phyloP scores from a whole-genome alignment of 2,888 invertebrate genomes.

The Tetragonisca angustula region DNA sequence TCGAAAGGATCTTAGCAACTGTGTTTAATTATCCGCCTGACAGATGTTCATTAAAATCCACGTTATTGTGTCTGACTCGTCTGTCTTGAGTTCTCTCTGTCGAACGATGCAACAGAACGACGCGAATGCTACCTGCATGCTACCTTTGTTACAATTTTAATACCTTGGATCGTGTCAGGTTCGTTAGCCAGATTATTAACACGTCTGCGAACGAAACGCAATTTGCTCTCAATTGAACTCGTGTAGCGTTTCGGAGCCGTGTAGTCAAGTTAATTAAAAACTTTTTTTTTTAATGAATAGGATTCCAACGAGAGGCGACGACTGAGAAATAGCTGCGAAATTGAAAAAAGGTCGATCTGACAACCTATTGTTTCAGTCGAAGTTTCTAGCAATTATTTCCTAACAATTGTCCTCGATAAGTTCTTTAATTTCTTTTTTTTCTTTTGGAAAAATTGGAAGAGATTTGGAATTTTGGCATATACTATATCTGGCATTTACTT shows the following conservation, averaged over 20 bases:
- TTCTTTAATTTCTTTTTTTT: too few species aligned
- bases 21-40: background rate
- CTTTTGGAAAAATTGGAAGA: too few species aligned
- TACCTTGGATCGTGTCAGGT: background rate
- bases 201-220: background rate
- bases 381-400: too few species aligned
- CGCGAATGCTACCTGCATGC: background rate
- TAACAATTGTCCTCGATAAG: too few species aligned
- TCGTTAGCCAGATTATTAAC: slow-evolving; percentile 2
- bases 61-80: background rate
- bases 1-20: background rate
- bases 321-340: background rate
- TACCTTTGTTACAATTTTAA: background rate
- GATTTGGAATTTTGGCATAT: too few species aligned
- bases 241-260: background rate
- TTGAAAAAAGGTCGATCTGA: background rate
- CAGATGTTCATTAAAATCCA: background rate
- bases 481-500: too few species aligned
- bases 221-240: background rate
- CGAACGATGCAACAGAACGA: background rate
- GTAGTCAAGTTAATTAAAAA: background rate
- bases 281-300: background rate
- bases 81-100: background rate
- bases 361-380: background rate
- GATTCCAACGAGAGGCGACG: background rate